phyloP scores from a whole-genome alignment of 2,888 invertebrate genomes.

The Aphodius sticticus region DNA sequence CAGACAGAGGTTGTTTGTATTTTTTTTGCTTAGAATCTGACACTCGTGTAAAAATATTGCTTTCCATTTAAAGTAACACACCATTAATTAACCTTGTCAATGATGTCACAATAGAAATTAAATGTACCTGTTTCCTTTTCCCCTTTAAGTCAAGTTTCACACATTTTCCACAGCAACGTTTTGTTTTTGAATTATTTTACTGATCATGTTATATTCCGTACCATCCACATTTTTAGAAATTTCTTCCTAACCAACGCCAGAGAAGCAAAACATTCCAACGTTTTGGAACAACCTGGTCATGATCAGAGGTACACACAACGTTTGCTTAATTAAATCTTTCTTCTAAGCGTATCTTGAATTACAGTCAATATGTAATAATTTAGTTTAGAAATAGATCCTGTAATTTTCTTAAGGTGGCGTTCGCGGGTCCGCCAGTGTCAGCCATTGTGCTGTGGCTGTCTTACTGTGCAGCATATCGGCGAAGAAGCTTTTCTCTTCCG shows the following conservation, averaged over 20 bases:
- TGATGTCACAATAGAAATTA: no score
- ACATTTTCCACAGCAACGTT: no score
- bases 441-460: conserved; percentile 68
- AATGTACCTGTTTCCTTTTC: no score
- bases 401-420: conserved; percentile 29
- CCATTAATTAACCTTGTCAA: no score
- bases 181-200: no score
- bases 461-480: conserved; percentile 66
- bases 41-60: no score
- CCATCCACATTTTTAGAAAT: background rate
- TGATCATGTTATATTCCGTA: background rate
- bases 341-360: conserved; percentile 11
- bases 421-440: conserved; percentile 62
- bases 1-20: no score
- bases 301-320: background rate
- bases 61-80: no score
- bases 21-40: no score
- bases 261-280: background rate
- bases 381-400: conserved; percentile 9
- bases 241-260: background rate
- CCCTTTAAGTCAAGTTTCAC: no score
- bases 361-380: conserved; percentile 18
- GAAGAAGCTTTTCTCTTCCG: conserved; percentile 64
- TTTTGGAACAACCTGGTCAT: background rate
- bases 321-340: background rate